These are phyloP conservation scores for Pedicia rivosa DNA, from an alignment of 2,888 invertebrate genomes.

Conservation along the genomic window DNA sequence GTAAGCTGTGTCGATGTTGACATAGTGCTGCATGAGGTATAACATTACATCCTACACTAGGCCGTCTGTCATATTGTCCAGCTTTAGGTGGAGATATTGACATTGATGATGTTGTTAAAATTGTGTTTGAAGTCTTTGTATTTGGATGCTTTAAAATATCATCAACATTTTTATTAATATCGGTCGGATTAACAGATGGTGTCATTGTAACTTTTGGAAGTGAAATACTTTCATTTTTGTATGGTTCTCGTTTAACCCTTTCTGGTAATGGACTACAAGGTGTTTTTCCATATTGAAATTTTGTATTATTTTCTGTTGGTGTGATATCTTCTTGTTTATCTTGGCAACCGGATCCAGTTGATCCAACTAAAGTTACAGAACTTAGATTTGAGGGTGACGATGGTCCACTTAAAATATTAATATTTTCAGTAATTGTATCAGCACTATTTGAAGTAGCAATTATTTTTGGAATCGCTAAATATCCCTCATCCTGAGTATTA, in stretches of 20 bases:
- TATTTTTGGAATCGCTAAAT: conserved; percentile 55
- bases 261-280: conserved; percentile 15
- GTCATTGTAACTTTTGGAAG: conserved; percentile 13
- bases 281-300: conserved; percentile 13
- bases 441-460: conserved; percentile 58
- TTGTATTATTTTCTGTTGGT: conserved; percentile 19
- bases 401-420: conserved; percentile 39
- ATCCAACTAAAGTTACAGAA: conserved; percentile 53
- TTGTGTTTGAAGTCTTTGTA: not conserved
- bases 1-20: conserved; percentile 15
- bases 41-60: conserved; percentile 15
- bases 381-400: conserved; percentile 60
- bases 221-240: conserved; percentile 14
- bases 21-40: conserved; percentile 16
- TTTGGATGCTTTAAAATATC: not conserved
- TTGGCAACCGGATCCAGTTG: conserved; percentile 35
- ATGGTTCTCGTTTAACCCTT: conserved; percentile 11
- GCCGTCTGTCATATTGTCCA: conserved; percentile 13
- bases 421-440: conserved; percentile 47
- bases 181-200: conserved; percentile 1
- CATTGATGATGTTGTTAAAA: not conserved
- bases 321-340: conserved; percentile 25
- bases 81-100: conserved; percentile 12
- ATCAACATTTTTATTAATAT: not conserved
- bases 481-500: conserved; percentile 34